Conservation (phyloP, 2,888 invertebrate species). For the Plemyria rubiginata region DNA sequence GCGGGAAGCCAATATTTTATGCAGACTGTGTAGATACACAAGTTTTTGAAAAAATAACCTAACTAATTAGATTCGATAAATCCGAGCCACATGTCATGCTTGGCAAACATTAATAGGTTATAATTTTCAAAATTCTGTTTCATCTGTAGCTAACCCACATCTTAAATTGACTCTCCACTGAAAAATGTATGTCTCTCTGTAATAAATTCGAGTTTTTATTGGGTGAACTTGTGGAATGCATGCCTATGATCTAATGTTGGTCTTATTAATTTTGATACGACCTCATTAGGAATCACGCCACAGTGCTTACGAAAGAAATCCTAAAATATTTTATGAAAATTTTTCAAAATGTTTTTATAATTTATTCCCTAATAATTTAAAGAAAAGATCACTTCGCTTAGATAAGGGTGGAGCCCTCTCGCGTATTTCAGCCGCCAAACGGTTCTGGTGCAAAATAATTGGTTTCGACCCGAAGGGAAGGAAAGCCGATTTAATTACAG, state of each 20-base stretch:
- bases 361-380: conserved; percentile 20
- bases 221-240: conserved; percentile 33
- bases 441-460: conserved; percentile 33
- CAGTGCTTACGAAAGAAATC: conserved; percentile 25
- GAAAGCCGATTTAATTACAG: conserved; percentile 33
- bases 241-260: conserved; percentile 40
- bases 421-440: conserved; percentile 22
- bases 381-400: conserved; percentile 19
- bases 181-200: conserved; percentile 33
- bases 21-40: conserved; percentile 30
- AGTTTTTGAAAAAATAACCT: conserved; percentile 42
- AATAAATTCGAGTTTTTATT: conserved; percentile 45
- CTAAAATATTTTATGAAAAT: conserved; percentile 21
- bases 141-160: conserved; percentile 41
- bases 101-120: conserved; percentile 41
- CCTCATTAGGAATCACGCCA: conserved; percentile 33
- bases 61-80: conserved; percentile 48
- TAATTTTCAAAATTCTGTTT: conserved; percentile 41
- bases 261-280: conserved; percentile 27
- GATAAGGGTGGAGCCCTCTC: conserved; percentile 22
- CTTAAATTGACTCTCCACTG: conserved; percentile 41
- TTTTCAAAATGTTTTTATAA: conserved; percentile 15
- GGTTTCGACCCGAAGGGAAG: conserved; percentile 33
- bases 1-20: conserved; percentile 40
- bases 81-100: conserved; percentile 39